phyloP scores from a whole-genome alignment of 2,113 vertebrate genomes.

The Hassar affinis region DNA sequence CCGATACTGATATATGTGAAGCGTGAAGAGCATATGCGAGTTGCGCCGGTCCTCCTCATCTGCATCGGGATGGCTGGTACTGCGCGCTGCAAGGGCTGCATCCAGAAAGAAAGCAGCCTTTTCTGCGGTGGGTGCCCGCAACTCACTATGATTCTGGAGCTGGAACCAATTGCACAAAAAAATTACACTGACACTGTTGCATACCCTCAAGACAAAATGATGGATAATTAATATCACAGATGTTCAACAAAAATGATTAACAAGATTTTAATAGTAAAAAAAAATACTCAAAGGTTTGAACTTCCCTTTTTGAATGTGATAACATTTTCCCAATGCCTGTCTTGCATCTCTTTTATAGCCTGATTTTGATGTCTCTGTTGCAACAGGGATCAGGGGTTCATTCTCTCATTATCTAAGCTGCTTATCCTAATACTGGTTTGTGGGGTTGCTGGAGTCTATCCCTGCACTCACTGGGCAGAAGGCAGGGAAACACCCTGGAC shows the following conservation, averaged over 20 bases:
- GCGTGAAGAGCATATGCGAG: constrained; percentile 95
- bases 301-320: background rate
- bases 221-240: background rate
- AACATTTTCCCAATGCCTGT: background rate
- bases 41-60: constrained; percentile 81
- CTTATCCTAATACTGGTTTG: too few relatives aligned
- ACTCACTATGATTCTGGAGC: constrained; percentile 95
- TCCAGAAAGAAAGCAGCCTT: constrained; percentile 92
- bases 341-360: background rate
- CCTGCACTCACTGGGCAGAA: too few relatives aligned
- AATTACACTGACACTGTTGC: background rate
- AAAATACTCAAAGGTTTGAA: background rate
- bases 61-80: constrained; percentile 74
- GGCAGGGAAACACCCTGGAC: too few relatives aligned
- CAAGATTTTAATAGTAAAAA: background rate
- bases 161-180: constrained; percentile 49
- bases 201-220: background rate
- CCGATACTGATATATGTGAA: constrained; percentile 95
- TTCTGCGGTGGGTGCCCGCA: constrained; percentile 89
- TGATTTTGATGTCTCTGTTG: background rate
- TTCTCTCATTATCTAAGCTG: too few relatives aligned
- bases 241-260: background rate
- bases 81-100: constrained; percentile 89
- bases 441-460: too few relatives aligned
- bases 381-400: background rate